A percentile compares a stretch with the other conserved stretches of the same genome.
phyloP scores from a whole-genome alignment of 2,113 vertebrate species.

The Corvus moneduloides region DNA sequence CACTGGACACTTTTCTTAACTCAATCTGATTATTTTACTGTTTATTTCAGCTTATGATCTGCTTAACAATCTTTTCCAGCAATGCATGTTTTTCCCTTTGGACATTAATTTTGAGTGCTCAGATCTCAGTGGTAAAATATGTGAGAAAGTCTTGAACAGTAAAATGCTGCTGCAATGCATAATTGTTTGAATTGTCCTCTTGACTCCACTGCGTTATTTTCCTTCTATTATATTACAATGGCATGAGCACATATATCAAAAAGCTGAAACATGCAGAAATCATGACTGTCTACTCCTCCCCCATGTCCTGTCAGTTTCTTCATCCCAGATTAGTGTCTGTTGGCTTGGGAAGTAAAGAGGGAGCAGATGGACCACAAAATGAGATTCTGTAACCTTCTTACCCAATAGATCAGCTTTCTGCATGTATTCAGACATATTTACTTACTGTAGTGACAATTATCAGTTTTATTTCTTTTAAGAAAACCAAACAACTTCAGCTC shows the following conservation, averaged over 20 bases:
- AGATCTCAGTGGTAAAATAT: background rate
- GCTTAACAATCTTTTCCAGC: background rate
- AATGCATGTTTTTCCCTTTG: background rate
- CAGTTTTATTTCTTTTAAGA: slow-evolving; percentile 65
- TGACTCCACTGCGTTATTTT: background rate
- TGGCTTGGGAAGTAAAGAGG: slow-evolving; percentile 62
- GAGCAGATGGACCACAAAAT: slow-evolving; percentile 69
- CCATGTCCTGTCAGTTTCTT: slow-evolving; percentile 65
- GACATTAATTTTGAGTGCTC: background rate
- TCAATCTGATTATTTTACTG: background rate
- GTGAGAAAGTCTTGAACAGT: background rate
- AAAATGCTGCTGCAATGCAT: background rate
- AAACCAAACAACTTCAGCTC: slow-evolving; percentile 65
- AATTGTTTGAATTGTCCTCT: background rate
- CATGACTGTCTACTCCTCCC: slow-evolving; percentile 43
- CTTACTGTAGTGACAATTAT: slow-evolving; percentile 69
- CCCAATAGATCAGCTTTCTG: slow-evolving; percentile 65
- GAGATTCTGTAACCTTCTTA: slow-evolving; percentile 70
- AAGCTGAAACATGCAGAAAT: slow-evolving; percentile 6
- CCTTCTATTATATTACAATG: background rate
- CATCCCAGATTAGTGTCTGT: slow-evolving; percentile 65
- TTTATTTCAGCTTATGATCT: background rate
- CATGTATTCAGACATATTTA: slow-evolving; percentile 64
- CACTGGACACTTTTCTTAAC: background rate
- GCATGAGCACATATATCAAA: background rate